These are phyloP conservation scores for Vanessa atalanta DNA, from an alignment of 1,140 invertebrate genomes.

Conservation along the genomic window DNA sequence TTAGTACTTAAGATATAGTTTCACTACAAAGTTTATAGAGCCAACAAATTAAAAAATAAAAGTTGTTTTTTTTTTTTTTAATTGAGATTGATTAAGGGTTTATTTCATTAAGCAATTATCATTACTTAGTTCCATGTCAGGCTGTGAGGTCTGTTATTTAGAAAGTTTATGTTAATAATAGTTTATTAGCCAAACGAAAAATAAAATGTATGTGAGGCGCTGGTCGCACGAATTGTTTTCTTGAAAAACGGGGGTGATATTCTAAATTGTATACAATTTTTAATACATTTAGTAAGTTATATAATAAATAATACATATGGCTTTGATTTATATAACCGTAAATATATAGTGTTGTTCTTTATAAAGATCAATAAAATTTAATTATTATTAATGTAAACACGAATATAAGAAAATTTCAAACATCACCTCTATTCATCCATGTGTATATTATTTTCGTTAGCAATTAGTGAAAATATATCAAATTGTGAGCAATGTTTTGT, in stretches of 20 bases:
- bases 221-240: constrained; percentile 54
- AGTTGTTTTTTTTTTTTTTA: not conserved
- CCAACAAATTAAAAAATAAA: not conserved
- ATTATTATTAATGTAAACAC: too few species aligned
- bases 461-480: constrained; percentile 12
- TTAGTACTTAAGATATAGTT: not conserved
- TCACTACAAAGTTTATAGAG: not conserved
- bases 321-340: constrained; percentile 5
- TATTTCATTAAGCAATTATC: constrained; percentile 48
- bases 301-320: not conserved
- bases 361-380: too few species aligned
- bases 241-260: constrained; percentile 13
- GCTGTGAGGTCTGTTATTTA: constrained; percentile 61
- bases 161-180: constrained; percentile 42
- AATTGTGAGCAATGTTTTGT: constrained; percentile 2
- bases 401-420: too few species aligned
- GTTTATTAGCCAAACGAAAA: constrained; percentile 36
- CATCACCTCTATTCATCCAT: not conserved
- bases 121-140: constrained; percentile 48
- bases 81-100: constrained; percentile 8
- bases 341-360: too few species aligned
- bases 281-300: not conserved
- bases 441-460: not conserved
- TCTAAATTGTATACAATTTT: constrained; percentile 27
- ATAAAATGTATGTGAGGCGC: constrained; percentile 53